A percentile compares a stretch with the other conserved stretches of the same genome.
Evolutionary conservation across 92 coral and sea anemone genomes (phyloP).

Genomic region (Parazoanthus darwini): DNA sequence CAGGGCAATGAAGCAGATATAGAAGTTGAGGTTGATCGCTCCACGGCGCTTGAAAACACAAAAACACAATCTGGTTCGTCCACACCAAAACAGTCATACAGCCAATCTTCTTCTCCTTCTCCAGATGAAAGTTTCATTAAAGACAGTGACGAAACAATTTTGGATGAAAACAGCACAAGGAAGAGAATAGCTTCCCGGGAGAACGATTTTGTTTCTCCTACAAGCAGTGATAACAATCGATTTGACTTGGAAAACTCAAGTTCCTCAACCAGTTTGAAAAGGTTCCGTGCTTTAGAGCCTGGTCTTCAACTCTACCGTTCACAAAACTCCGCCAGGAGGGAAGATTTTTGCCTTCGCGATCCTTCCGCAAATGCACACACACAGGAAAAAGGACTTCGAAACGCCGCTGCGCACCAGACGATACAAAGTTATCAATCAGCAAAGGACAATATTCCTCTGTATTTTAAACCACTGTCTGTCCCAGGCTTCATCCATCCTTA

Average conservation of each 20-base stretch:
- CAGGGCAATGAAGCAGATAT: neutral
- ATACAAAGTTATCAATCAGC: constrained; percentile 25
- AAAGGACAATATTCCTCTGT: constrained; percentile 37
- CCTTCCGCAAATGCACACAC: neutral
- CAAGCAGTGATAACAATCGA: neutral
- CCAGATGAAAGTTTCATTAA: neutral
- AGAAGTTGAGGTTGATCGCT: neutral
- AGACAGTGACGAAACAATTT: neutral
- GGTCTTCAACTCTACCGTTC: neutral
- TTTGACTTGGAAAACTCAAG: neutral
- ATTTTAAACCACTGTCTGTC: constrained; percentile 48
- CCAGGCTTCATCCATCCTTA: constrained; percentile 55
- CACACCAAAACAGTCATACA: neutral
- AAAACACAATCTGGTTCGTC: neutral
- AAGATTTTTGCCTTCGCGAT: neutral
- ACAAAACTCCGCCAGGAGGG: neutral
- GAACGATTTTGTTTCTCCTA: neutral
- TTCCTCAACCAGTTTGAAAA: neutral
- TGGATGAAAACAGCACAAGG: neutral
- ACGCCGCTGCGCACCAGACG: constrained; percentile 21
- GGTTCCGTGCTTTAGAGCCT: neutral
- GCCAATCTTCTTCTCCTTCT: neutral
- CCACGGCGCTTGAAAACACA: neutral
- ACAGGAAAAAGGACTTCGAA: neutral
- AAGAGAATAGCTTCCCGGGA: neutral